Percentiles rank a stretch among this genome's conserved stretches.
Conservation (phyloP, 2,888 invertebrate genomes). For the Latheticus oryzae region DNA sequence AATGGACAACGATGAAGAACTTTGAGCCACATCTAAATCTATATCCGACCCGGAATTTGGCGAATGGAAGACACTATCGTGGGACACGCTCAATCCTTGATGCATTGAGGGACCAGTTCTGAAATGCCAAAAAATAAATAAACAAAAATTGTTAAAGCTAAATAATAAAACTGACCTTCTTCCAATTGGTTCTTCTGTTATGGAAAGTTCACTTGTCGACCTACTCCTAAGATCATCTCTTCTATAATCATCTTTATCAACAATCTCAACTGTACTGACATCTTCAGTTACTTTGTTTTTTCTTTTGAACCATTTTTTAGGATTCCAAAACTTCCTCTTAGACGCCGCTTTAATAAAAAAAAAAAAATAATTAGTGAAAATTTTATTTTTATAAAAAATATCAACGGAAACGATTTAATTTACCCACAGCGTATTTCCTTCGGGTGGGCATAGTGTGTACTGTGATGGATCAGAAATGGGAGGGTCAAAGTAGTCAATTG, state of each 20-base stretch:
- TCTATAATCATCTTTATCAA: constrained; percentile 56
- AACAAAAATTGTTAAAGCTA: no score
- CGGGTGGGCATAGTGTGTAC: constrained; percentile 12
- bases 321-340: constrained; percentile 74
- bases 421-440: constrained; percentile 42
- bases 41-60: constrained; percentile 68
- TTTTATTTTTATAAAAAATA: constrained; percentile 19
- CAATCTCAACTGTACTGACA: constrained; percentile 46
- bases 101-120: constrained; percentile 64
- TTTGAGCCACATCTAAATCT: constrained; percentile 65
- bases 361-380: constrained; percentile 11
- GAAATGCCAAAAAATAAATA: constrained; percentile 14
- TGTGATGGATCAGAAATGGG: constrained; percentile 18
- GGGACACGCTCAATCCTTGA: constrained; percentile 81
- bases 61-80: constrained; percentile 92
- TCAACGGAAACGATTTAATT: constrained; percentile 29
- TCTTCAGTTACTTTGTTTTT: constrained; percentile 65
- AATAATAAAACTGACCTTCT: constrained; percentile 67
- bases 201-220: constrained; percentile 76
- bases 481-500: constrained; percentile 41
- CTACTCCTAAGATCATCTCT: constrained; percentile 63
- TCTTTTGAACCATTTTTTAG: constrained; percentile 67
- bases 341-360: constrained; percentile 73
- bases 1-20: constrained; percentile 65
- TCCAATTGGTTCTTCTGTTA: constrained; percentile 70